Evolutionary conservation across 2,888 invertebrate genomes (phyloP).

Genomic region (Acanthosepion lycidas): DNA sequence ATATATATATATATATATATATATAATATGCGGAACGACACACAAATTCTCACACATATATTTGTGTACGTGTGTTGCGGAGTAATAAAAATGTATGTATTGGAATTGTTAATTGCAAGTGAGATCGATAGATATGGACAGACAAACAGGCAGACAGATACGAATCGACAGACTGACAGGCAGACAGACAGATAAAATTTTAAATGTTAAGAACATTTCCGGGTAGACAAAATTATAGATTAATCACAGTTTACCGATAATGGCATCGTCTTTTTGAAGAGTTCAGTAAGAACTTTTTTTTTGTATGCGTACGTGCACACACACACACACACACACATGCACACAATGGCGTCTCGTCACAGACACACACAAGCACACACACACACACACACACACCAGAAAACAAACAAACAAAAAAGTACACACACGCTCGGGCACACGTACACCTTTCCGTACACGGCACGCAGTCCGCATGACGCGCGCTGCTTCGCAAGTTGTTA

Average conservation of each 20-base stretch:
- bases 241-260: not conserved
- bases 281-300: not conserved
- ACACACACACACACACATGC: not conserved
- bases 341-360: not conserved
- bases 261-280: not conserved
- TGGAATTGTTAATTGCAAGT: not conserved
- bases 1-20: not conserved
- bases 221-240: slow-evolving; percentile 23
- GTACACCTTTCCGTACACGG: no score
- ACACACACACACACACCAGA: not conserved
- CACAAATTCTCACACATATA: not conserved
- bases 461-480: not conserved
- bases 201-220: slow-evolving; percentile 33
- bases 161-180: not conserved
- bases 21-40: not conserved
- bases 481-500: not conserved
- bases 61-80: not conserved
- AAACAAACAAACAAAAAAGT: not conserved
- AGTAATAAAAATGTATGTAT: not conserved
- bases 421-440: not conserved
- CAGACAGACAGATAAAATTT: slow-evolving; percentile 4
- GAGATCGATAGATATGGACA: not conserved
- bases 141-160: not conserved
- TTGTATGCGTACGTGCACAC: not conserved
- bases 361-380: not conserved